Base-by-base conservation (phyloP, 2,113 vertebrate species). In the Prolemur simus region DNA sequence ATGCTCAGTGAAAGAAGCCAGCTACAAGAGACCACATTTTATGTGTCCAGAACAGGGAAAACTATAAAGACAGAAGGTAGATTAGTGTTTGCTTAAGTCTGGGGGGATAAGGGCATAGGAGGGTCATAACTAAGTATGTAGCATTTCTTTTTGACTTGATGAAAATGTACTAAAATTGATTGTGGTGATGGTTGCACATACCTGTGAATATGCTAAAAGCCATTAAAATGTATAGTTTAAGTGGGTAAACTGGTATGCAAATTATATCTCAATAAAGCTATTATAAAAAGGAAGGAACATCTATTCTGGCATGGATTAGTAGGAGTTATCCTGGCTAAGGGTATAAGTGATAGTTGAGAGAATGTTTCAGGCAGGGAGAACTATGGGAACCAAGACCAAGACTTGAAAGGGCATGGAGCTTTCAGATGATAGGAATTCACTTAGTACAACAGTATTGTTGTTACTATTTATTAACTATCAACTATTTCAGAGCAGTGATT, bases 391-490 rank as follows among this genome's bases (percentile, higher is more conserved):
- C 20, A 94, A 95, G 81, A 80, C 34, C 29, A 66, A 7, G 13
- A 60, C 29, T 60, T 73, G 23, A 80, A 96, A 94, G 3, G 37
- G 29, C 34, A 84, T 73, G 52, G 47, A 83, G 27, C 37, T 87
- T 95, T 87, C 77, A 90, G 42, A 27, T 15, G 58, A 58, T 18
- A 52, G 63, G 87, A 95, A 85, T 91, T 78, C 15, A 80, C 60
- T 96, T 18, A 45, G 49, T 29, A 69, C 11, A 74, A 63, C 5
- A 4, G 15, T 71, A 60, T 85, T 87, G 29, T 58, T 91, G 23
- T 58, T 93, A 54, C 23, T 90, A 88, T 80, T 95, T 91, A 74
- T 66, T 93, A 95, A 93, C 74, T 85, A 84, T 2, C 64, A 73
- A 6, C 45, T 95, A 39, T 52, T 97, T 81, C 29, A 47, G 49